Evolutionary conservation across 1,140 invertebrate species (phyloP).

Genomic region (Drosophila guanche): DNA sequence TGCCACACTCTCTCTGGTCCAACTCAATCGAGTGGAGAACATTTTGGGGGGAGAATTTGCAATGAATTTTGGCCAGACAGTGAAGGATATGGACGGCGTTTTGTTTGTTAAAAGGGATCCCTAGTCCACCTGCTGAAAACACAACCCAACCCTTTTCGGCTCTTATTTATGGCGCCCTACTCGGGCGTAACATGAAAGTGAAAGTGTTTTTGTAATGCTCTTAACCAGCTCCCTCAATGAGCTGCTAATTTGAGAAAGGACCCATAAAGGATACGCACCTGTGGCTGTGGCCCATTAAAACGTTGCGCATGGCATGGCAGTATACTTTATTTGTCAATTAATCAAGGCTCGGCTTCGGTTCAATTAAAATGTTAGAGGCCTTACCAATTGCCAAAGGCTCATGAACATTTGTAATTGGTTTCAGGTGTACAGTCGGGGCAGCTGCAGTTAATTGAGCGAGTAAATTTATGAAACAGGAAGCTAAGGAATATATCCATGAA

Average conservation of each 20-base stretch:
- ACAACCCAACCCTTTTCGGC: conserved; percentile 34
- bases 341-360: conserved; percentile 38
- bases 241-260: conserved; percentile 58
- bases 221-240: conserved; percentile 39
- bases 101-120: conserved; percentile 18
- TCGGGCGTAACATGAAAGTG: conserved; percentile 55
- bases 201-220: conserved; percentile 57
- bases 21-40: conserved; percentile 22
- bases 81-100: conserved; percentile 42
- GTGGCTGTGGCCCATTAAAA: conserved; percentile 48
- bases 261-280: conserved; percentile 43
- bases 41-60: background rate
- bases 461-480: conserved; percentile 4
- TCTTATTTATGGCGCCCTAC: conserved; percentile 53
- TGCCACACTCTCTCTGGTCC: conserved; percentile 32
- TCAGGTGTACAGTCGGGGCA: conserved; percentile 16
- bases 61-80: conserved; percentile 21
- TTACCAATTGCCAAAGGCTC: conserved; percentile 14
- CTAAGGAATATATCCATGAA: conserved; percentile 7
- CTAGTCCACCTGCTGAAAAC: conserved; percentile 29
- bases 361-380: conserved; percentile 42
- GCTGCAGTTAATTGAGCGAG: conserved; percentile 2
- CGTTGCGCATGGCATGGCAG: conserved; percentile 19
- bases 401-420: conserved; percentile 53
- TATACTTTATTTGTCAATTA: conserved; percentile 55